Evolutionary conservation across 2,113 vertebrate species (phyloP).

Genomic region (Mesocricetus auratus): DNA sequence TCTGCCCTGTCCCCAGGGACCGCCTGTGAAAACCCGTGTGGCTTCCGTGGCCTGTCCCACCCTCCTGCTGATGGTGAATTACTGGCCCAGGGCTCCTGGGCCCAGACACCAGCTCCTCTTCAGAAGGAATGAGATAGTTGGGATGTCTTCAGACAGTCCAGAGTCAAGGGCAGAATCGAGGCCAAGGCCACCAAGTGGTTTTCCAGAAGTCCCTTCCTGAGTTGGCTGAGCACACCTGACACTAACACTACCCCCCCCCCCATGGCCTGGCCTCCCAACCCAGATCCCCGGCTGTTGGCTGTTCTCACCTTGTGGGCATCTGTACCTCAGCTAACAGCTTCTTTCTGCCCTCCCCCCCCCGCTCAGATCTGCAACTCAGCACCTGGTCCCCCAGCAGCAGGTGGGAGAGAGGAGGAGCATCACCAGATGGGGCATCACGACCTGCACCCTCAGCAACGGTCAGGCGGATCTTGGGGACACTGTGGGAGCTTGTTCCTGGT

Average conservation of each 20-base stretch:
- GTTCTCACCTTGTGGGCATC: rapidly evolving
- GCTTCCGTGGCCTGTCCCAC: neutral
- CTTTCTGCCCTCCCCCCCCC: neutral
- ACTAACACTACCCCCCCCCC: no score
- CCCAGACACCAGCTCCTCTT: neutral
- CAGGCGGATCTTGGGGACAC: no score
- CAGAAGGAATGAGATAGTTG: no score
- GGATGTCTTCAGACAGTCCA: neutral
- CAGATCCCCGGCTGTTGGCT: neutral
- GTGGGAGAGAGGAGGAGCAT: neutral
- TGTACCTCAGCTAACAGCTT: rapidly evolving
- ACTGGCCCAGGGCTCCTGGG: neutral
- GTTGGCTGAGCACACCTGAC: no score
- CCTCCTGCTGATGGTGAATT: neutral
- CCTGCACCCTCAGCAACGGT: rapidly evolving
- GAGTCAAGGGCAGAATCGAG: neutral
- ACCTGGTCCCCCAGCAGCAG: neutral
- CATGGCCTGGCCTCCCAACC: rapidly evolving
- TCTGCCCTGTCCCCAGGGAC: neutral
- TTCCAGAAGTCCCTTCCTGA: neutral
- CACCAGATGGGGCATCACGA: neutral
- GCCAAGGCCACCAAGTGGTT: neutral
- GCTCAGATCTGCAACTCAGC: neutral
- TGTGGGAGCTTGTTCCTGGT: no score
- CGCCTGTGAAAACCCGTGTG: neutral